Base-by-base conservation (phyloP, 2,888 invertebrate species). In the Plebejus melissa region DNA sequence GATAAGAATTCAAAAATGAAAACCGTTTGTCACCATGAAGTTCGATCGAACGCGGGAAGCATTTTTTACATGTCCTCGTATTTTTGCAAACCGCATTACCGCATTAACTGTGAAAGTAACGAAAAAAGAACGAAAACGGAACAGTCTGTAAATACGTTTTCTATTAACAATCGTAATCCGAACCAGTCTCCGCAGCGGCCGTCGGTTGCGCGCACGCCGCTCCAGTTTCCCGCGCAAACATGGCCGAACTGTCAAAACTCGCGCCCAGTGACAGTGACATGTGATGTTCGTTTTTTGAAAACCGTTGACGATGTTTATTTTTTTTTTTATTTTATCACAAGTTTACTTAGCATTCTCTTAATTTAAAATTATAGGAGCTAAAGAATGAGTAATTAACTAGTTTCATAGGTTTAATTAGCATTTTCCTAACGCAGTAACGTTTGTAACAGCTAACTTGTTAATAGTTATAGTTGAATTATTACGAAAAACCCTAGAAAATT, bases 111-210 rank as follows among this genome's bases (percentile, higher is more conserved):
- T 72, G 72, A 72, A 50, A 72, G 28, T 32, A 28, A 54, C 28
- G 32, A 80, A 78, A 80, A 80, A 80, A 74, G 76, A 79, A 78
- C 71, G 77, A 78, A 82, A 80, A 80, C 77, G 80, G 79, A 75
- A 46, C 71, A 70, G 83, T 72, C 72, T 72, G 82, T 80, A 83
- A 86, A 87, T 84, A 84, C 83, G 80, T 81, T 83, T 83, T 88
- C 90, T 89, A 89, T 89, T 89, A 88, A 84, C 83, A 82, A 83
- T 80, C 81, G 88, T 84, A 88, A 88, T 81, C 77, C 80, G 86
- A 87, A 82, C 82, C 85, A 85, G 87, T 85, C 86, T 81, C 77
- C 77, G 80, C 78, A 80, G 79, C 81, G 82, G 82, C 82, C 76
- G 80, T 83, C 81, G 77, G 79, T 79, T 84, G 86, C 79, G 81